Conservation (phyloP, 2,888 invertebrate genomes). For the Cremastobaeus sp. region DNA sequence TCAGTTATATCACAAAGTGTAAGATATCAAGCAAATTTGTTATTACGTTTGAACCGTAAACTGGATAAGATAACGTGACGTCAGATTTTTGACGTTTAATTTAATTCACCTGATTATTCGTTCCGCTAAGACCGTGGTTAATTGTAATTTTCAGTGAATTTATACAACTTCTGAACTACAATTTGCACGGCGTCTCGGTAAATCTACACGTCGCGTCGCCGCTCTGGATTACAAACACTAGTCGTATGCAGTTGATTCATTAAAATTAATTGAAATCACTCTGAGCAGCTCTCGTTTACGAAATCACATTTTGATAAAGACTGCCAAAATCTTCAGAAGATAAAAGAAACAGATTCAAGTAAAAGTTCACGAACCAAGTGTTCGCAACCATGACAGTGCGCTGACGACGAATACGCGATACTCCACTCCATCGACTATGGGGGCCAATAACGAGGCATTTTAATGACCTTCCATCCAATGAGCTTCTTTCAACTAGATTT, state of each 20-base stretch:
- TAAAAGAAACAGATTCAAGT: constrained; percentile 27
- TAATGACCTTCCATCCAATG: constrained; percentile 50
- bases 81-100: constrained; percentile 4
- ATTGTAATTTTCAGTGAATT: constrained; percentile 30
- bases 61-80: constrained; percentile 1
- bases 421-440: constrained; percentile 22
- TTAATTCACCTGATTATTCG: constrained; percentile 15
- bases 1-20: no score
- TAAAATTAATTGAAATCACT: constrained; percentile 58
- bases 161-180: constrained; percentile 13
- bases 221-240: constrained; percentile 40
- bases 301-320: constrained; percentile 54
- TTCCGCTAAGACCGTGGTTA: constrained; percentile 30
- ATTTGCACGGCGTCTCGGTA: constrained; percentile 19
- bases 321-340: constrained; percentile 35
- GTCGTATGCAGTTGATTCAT: constrained; percentile 54
- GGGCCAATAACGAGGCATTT: constrained; percentile 54
- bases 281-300: constrained; percentile 40
- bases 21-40: no score
- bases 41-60: no score
- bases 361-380: constrained; percentile 45
- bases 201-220: constrained; percentile 11
- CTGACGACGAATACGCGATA: constrained; percentile 34
- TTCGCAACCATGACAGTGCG: constrained; percentile 16
- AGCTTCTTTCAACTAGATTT: constrained; percentile 26